phyloP scores from a whole-genome alignment of 2,888 invertebrate species.

The Metacarcinus magister region DNA sequence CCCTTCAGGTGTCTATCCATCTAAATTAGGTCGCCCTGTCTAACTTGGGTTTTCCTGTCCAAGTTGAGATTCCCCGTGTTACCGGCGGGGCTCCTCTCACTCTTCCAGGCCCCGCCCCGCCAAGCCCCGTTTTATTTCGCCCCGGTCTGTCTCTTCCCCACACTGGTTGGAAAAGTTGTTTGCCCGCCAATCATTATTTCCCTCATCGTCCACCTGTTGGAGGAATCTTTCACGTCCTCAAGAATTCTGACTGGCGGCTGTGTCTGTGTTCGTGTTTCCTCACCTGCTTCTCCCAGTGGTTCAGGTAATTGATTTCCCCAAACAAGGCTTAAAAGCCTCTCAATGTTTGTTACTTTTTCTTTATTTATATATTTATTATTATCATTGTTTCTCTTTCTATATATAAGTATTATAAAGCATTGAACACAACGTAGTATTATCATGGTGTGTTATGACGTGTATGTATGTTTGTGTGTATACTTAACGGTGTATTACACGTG shows the following conservation, averaged over 20 bases:
- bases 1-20: slow-evolving; percentile 51
- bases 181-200: slow-evolving; percentile 44
- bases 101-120: not conserved
- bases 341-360: not conserved
- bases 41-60: slow-evolving; percentile 59
- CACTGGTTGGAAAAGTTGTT: not conserved
- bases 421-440: not conserved
- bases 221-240: not conserved
- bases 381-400: not conserved
- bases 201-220: slow-evolving; percentile 34
- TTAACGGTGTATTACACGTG: not conserved
- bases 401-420: not conserved
- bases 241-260: not conserved
- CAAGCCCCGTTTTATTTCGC: not conserved
- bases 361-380: not conserved
- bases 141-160: not conserved
- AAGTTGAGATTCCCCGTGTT: slow-evolving; percentile 55
- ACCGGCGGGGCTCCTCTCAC: slow-evolving; percentile 20
- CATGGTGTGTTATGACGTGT: not conserved
- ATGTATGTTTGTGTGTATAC: not conserved
- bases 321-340: not conserved
- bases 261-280: slow-evolving; percentile 1
- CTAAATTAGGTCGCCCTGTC: slow-evolving; percentile 58
- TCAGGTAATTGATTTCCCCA: not conserved
- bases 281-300: not conserved